Conservation (phyloP, 2,113 vertebrate genomes). For the Zosterops pallidus region DNA sequence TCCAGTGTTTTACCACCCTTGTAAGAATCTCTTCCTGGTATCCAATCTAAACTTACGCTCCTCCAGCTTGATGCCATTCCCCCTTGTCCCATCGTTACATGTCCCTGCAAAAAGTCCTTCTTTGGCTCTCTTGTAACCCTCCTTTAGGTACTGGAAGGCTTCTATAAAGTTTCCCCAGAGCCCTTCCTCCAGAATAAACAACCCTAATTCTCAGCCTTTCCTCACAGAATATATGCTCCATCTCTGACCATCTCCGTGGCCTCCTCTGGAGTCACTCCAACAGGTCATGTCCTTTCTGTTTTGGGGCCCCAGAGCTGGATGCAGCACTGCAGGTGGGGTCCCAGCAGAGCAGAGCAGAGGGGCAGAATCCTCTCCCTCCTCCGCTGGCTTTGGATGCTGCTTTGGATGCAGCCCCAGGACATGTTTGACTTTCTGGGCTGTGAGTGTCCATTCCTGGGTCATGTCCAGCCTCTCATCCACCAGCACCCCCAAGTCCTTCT, state of each 20-base stretch:
- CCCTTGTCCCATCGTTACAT: neutral
- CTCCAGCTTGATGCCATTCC: neutral
- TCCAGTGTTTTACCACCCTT: neutral
- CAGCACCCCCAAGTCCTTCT: neutral
- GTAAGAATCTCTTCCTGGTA: neutral
- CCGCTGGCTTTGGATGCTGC: neutral
- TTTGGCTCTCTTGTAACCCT: neutral
- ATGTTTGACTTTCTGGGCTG: rapidly evolving
- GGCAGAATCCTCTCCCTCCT: neutral
- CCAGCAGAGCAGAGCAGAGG: neutral
- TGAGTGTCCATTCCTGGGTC: neutral
- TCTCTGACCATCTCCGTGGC: neutral
- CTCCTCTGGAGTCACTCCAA: neutral
- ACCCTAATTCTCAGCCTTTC: neutral
- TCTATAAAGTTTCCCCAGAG: neutral
- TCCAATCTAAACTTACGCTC: neutral
- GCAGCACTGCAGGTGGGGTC: neutral
- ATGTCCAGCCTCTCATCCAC: neutral
- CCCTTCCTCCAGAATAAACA: neutral
- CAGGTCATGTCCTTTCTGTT: rapidly evolving
- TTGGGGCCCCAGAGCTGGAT: neutral
- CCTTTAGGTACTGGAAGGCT: neutral
- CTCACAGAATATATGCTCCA: neutral
- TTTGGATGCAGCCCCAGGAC: neutral
- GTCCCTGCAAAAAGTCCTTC: neutral